Conservation (phyloP, 2,888 invertebrate genomes). For the Polyommatus iphigenia region DNA sequence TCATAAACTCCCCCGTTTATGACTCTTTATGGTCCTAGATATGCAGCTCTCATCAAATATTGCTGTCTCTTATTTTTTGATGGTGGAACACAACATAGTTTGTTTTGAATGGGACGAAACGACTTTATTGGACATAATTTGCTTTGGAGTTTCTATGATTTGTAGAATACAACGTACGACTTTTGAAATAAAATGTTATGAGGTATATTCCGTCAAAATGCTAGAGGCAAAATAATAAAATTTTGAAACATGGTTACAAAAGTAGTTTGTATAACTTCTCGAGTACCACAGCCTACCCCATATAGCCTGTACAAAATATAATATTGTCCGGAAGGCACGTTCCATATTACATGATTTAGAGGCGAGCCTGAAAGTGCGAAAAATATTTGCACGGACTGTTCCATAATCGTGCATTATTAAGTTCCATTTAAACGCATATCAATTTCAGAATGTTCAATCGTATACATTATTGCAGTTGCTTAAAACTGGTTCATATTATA, state of each 20-base stretch:
- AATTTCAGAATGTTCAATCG: background rate
- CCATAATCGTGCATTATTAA: slow-evolving; percentile 7
- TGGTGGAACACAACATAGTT: background rate
- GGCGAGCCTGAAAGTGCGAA: background rate
- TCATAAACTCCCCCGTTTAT: slow-evolving; percentile 18
- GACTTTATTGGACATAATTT: too few relatives aligned
- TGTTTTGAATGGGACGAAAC: background rate
- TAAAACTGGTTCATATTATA: too few relatives aligned
- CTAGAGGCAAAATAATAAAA: background rate
- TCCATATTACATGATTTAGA: slow-evolving; percentile 21
- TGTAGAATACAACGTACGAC: too few relatives aligned
- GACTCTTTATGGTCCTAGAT: background rate
- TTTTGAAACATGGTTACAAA: background rate
- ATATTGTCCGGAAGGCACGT: slow-evolving; percentile 15
- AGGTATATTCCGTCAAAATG: too few relatives aligned
- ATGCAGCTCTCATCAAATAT: slow-evolving; percentile 12
- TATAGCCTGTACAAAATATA: background rate
- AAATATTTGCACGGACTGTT: slow-evolving; percentile 23
- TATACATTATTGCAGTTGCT: too few relatives aligned
- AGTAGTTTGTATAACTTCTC: too few relatives aligned
- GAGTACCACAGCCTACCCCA: background rate
- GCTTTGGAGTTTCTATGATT: too few relatives aligned
- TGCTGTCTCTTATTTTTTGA: slow-evolving; percentile 8
- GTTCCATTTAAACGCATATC: slow-evolving; percentile 17
- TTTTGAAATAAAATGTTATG: too few relatives aligned